These are phyloP conservation scores for Rhamnusium bicolor DNA, from an alignment of 2,888 invertebrate species.

Conservation along the genomic window DNA sequence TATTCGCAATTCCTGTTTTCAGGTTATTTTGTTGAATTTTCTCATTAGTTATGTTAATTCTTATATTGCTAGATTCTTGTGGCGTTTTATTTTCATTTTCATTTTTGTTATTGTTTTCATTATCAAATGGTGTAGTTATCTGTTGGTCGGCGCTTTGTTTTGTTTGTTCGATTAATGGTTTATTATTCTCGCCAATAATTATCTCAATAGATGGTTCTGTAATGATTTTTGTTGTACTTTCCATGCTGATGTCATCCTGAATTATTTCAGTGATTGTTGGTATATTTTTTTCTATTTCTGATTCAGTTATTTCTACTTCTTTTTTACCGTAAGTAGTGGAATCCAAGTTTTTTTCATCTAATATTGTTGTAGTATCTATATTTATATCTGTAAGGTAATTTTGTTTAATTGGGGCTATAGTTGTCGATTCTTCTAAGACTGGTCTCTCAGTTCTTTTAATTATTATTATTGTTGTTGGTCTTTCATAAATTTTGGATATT, in stretches of 20 bases:
- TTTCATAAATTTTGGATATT: constrained; percentile 14
- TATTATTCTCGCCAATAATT: constrained; percentile 51
- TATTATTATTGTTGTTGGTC: constrained; percentile 38
- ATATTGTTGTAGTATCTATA: constrained; percentile 37
- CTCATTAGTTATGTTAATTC: background rate
- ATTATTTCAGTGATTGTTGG: constrained; percentile 1
- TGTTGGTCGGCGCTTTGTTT: background rate
- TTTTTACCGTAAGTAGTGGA: constrained; percentile 7
- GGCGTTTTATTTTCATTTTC: background rate
- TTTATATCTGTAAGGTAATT: constrained; percentile 47
- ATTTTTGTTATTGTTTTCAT: background rate
- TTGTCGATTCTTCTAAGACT: constrained; percentile 61
- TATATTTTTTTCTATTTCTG: background rate
- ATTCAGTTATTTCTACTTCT: background rate
- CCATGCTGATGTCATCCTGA: background rate
- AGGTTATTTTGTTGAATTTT: background rate
- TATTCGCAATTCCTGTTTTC: background rate
- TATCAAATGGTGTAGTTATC: background rate
- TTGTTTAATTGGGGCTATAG: constrained; percentile 42
- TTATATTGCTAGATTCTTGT: constrained; percentile 1
- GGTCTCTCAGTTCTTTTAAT: constrained; percentile 42
- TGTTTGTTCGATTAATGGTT: constrained; percentile 35
- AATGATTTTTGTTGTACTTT: constrained; percentile 33
- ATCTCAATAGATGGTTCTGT: constrained; percentile 49
- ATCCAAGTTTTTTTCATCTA: constrained; percentile 3